Evolutionary conservation across 1,140 invertebrate genomes (phyloP).

Genomic region (Eciton burchellii): DNA sequence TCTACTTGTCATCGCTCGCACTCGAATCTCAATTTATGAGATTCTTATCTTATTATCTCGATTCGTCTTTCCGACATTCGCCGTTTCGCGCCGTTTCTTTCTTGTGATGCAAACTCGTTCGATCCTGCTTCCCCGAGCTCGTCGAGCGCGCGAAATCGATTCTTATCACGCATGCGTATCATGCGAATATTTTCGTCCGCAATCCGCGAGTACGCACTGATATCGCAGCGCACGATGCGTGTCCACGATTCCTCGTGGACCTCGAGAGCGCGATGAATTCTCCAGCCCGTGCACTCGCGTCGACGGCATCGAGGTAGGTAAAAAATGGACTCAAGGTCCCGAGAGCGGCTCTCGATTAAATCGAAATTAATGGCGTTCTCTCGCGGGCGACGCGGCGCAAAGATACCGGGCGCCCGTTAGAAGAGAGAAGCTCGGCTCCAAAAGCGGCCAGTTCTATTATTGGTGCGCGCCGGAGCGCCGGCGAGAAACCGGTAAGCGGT

Average conservation of each 20-base stretch:
- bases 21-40: too few species aligned
- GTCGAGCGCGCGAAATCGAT: too few species aligned
- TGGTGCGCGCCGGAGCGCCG: slow-evolving; percentile 41
- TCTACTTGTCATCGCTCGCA: not conserved
- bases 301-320: slow-evolving; percentile 5
- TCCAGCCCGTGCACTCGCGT: not conserved
- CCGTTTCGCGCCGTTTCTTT: too few species aligned
- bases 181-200: too few species aligned
- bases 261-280: not conserved
- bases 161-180: too few species aligned
- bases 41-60: too few species aligned
- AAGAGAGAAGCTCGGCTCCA: slow-evolving; percentile 61
- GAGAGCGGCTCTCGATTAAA: slow-evolving; percentile 54
- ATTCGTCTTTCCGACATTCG: too few species aligned
- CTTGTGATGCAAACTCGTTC: too few species aligned
- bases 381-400: slow-evolving; percentile 1
- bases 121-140: too few species aligned
- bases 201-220: too few species aligned
- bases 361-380: slow-evolving; percentile 40
- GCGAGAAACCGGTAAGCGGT: slow-evolving; percentile 69
- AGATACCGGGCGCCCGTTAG: slow-evolving; percentile 63
- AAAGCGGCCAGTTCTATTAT: slow-evolving; percentile 77
- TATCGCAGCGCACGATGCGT: not conserved
- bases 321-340: slow-evolving; percentile 48
- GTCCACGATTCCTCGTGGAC: slow-evolving; percentile 1